A percentile compares a stretch with the other conserved stretches of the same genome.
Conservation (phyloP, 30 jellyfish, hydroid and myxozoan species). For the Pelagia noctiluca region DNA sequence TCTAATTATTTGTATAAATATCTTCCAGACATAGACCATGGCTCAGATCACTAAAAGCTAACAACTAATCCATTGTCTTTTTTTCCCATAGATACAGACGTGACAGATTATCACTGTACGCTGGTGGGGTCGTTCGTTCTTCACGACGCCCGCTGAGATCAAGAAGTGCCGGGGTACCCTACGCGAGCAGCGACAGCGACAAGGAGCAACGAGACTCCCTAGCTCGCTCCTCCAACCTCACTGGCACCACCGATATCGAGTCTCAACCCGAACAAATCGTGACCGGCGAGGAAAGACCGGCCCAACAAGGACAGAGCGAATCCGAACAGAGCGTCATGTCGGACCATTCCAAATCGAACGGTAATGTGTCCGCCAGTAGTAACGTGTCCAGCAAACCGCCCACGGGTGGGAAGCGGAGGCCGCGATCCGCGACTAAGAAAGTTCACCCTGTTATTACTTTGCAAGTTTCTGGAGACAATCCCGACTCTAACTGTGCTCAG, state of each 20-base stretch:
- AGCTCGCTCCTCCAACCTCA: conserved; percentile 42
- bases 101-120: conserved; percentile 74
- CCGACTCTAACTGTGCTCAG: conserved; percentile 12
- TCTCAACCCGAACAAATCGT: conserved; percentile 42
- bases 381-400: conserved; percentile 55
- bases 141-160: conserved; percentile 58
- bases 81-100: conserved; percentile 52
- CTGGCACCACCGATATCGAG: conserved; percentile 71
- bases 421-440: conserved; percentile 52
- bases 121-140: conserved; percentile 77
- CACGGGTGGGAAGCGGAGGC: conserved; percentile 58
- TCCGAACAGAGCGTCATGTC: conserved; percentile 19
- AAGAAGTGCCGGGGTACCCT: conserved; percentile 67
- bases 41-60: no score
- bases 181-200: conserved; percentile 63
- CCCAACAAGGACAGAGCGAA: conserved; percentile 47
- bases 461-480: conserved; percentile 56
- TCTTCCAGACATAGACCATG: no score
- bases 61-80: background rate
- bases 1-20: no score
- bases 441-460: conserved; percentile 70
- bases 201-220: conserved; percentile 74
- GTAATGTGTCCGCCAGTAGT: no score
- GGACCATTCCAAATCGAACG: conserved; percentile 43
- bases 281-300: conserved; percentile 46